A percentile compares a stretch with the other conserved stretches of the same genome.
Evolutionary conservation across 2,113 vertebrate genomes (phyloP).

Genomic region (Pangasianodon gigas): DNA sequence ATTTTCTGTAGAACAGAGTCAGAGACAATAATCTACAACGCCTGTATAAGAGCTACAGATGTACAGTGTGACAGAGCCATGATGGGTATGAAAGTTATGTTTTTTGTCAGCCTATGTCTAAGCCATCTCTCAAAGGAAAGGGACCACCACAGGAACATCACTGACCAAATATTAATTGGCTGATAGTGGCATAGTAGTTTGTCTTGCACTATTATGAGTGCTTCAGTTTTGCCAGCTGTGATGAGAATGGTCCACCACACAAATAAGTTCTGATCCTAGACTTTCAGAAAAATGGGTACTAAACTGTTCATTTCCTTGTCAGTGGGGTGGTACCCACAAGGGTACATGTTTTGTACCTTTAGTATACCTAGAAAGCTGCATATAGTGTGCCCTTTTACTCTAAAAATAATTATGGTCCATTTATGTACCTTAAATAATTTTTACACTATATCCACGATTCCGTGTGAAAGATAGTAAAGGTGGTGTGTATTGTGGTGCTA

Average conservation of each 20-base stretch:
- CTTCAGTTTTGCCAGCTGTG: too few species aligned
- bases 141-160: neutral
- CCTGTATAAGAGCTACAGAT: neutral
- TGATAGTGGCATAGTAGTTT: neutral
- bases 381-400: neutral
- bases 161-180: neutral
- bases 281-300: too few species aligned
- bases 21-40: neutral
- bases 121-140: neutral
- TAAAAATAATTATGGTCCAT: neutral
- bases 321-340: neutral
- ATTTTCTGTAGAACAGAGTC: neutral
- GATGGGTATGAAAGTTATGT: neutral
- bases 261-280: neutral
- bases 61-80: neutral
- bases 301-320: neutral
- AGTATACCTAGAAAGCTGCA: neutral
- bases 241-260: neutral
- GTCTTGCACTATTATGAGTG: neutral
- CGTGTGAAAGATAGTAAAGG: neutral
- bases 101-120: neutral
- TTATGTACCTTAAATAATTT: neutral
- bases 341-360: neutral
- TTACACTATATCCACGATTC: neutral
- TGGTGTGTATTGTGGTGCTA: neutral